phyloP scores from a whole-genome alignment of 2,888 invertebrate species.

The Xestia sexstrigata region DNA sequence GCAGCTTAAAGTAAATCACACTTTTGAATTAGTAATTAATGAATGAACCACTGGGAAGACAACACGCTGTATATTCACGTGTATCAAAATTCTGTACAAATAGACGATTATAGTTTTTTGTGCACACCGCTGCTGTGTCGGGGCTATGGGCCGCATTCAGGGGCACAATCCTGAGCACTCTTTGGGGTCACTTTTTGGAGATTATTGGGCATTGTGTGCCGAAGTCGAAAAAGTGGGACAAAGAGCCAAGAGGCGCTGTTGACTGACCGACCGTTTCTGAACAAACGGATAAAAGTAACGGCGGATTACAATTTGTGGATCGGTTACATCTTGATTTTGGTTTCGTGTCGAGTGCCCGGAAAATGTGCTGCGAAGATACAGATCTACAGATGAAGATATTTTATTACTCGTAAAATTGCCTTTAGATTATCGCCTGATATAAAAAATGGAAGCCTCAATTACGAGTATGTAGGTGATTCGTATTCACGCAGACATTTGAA shows the following conservation, averaged over 20 bases:
- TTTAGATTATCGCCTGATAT: conserved; percentile 54
- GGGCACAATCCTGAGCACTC: conserved; percentile 80
- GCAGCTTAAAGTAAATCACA: conserved; percentile 1
- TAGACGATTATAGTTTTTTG: conserved; percentile 84
- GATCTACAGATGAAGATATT: conserved; percentile 69
- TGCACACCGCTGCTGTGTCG: conserved; percentile 74
- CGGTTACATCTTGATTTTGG: conserved; percentile 74
- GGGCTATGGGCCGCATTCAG: conserved; percentile 77
- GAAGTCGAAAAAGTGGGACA: conserved; percentile 84
- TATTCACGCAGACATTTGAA: conserved; percentile 35
- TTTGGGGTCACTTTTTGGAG: conserved; percentile 91
- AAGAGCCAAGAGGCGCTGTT: conserved; percentile 81
- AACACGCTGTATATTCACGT: conserved; percentile 75
- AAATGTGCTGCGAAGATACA: conserved; percentile 72
- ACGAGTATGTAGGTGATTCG: conserved; percentile 20
- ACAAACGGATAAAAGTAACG: conserved; percentile 75
- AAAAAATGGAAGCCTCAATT: conserved; percentile 62
- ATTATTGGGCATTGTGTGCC: conserved; percentile 85
- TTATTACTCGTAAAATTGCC: conserved; percentile 83
- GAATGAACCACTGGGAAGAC: conserved; percentile 4
- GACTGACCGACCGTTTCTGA: conserved; percentile 85
- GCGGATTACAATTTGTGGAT: conserved; percentile 77
- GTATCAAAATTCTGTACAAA: conserved; percentile 78
- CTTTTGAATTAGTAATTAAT: not conserved
- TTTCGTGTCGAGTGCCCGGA: conserved; percentile 65